Percentiles rank a stretch among this genome's conserved stretches.
These are phyloP conservation scores for Coracopsis vasa DNA, from an alignment of 2,113 vertebrate species.

Conservation along the genomic window DNA sequence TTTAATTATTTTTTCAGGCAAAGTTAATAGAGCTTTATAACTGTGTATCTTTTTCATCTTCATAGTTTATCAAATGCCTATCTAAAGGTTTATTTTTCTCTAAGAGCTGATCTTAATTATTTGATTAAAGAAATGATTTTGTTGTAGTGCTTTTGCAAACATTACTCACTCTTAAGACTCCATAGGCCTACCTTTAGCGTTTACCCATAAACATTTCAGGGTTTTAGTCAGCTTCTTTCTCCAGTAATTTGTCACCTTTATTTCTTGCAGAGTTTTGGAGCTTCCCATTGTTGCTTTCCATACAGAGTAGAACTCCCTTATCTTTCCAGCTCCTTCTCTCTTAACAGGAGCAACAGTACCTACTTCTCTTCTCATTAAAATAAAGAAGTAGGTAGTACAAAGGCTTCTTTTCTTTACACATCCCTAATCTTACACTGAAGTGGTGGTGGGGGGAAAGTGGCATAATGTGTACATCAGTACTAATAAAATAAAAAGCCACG, in stretches of 20 bases:
- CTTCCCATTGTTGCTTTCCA: slow-evolving; percentile 29
- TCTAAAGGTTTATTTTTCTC: neutral
- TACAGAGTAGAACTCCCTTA: slow-evolving; percentile 20
- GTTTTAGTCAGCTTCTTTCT: slow-evolving; percentile 8
- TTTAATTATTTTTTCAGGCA: neutral
- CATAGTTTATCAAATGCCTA: neutral
- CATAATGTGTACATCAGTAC: neutral
- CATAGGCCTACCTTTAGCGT: neutral
- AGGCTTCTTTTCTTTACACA: slow-evolving; percentile 34
- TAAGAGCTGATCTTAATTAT: neutral
- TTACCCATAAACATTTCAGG: slow-evolving; percentile 11
- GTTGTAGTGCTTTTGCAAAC: neutral
- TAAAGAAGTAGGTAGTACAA: slow-evolving; percentile 38
- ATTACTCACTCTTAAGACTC: neutral
- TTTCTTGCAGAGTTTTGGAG: slow-evolving; percentile 51
- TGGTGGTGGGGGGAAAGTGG: neutral
- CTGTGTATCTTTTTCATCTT: neutral
- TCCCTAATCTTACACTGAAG: slow-evolving; percentile 23
- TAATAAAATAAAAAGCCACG: neutral
- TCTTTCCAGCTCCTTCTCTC: slow-evolving; percentile 38
- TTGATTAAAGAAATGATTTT: neutral
- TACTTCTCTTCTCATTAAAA: slow-evolving; percentile 34
- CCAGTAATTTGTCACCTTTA: slow-evolving; percentile 48
- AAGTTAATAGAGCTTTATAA: neutral
- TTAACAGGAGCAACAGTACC: slow-evolving; percentile 28